Conservation (phyloP, 2,113 vertebrate genomes). For the Bothrops jararaca region DNA sequence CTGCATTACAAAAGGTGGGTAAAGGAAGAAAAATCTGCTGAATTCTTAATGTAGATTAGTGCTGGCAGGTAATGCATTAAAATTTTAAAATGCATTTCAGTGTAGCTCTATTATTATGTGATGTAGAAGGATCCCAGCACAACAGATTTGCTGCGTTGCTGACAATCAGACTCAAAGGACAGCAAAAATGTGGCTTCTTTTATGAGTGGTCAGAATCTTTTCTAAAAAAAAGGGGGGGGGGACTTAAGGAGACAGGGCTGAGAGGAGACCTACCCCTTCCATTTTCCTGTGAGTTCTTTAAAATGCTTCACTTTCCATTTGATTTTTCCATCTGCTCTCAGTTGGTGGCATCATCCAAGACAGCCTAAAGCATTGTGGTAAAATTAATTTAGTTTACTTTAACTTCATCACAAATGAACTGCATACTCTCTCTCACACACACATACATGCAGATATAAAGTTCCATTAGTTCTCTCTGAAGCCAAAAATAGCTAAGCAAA, state of each 20-base stretch:
- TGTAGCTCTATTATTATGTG: conserved; percentile 22
- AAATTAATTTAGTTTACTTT: conserved; percentile 55
- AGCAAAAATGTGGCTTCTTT: conserved; percentile 43
- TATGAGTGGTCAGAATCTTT: conserved; percentile 38
- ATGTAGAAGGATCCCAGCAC: conserved; percentile 26
- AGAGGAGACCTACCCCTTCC: conserved; percentile 25
- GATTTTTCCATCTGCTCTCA: background rate
- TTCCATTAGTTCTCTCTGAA: conserved; percentile 31
- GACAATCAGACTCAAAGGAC: conserved; percentile 5
- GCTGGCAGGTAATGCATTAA: conserved; percentile 44
- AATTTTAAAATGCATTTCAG: conserved; percentile 38
- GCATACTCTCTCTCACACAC: background rate
- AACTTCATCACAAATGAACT: conserved; percentile 50
- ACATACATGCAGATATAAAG: conserved; percentile 12
- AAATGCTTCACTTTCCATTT: background rate
- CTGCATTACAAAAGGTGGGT: background rate
- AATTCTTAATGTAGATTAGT: conserved; percentile 53
- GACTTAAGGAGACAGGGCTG: conserved; percentile 15
- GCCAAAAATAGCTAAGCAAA: conserved; percentile 47
- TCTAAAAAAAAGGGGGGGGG: background rate
- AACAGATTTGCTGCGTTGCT: conserved; percentile 32
- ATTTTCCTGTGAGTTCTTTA: background rate
- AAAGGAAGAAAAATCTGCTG: background rate
- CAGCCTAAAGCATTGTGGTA: conserved; percentile 44
- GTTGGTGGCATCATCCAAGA: conserved; percentile 21